Percentiles rank a stretch among this genome's conserved stretches.
Conservation (phyloP, 2,113 vertebrate species). For the Callopanchax toddi region DNA sequence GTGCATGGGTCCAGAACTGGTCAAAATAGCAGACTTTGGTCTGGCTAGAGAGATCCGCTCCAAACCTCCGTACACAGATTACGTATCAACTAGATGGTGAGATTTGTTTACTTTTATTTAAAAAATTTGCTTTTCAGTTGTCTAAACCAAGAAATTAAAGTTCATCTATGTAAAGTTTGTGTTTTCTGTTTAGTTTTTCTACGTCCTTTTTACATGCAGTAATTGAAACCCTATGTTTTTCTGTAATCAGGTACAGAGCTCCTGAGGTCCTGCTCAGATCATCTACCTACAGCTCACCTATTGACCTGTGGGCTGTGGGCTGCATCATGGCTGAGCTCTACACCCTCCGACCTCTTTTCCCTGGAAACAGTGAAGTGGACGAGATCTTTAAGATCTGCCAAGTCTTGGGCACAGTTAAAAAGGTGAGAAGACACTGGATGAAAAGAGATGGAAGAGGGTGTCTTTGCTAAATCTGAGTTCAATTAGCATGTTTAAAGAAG, state of each 20-base stretch:
- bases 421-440: constrained; percentile 76
- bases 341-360: constrained; percentile 94
- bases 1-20: constrained; percentile 96
- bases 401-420: constrained; percentile 95
- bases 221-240: neutral
- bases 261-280: constrained; percentile 96
- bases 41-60: constrained; percentile 96
- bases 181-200: neutral
- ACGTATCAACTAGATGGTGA: constrained; percentile 97
- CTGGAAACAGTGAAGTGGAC: constrained; percentile 97
- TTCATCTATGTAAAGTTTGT: neutral
- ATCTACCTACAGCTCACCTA: constrained; percentile 92
- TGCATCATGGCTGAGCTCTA: constrained; percentile 99
- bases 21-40: constrained; percentile 99
- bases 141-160: neutral
- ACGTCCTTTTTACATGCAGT: neutral
- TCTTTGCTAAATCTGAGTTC: too few relatives aligned
- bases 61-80: constrained; percentile 96
- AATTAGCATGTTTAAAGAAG: too few relatives aligned
- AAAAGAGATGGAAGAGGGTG: neutral
- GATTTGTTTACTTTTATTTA: constrained; percentile 10
- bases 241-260: constrained; percentile 89
- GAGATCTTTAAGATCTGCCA: constrained; percentile 99
- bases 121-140: neutral
- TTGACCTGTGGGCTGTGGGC: constrained; percentile 97